Conservation (phyloP, 2,113 vertebrate species). For the Pygoscelis adeliae region DNA sequence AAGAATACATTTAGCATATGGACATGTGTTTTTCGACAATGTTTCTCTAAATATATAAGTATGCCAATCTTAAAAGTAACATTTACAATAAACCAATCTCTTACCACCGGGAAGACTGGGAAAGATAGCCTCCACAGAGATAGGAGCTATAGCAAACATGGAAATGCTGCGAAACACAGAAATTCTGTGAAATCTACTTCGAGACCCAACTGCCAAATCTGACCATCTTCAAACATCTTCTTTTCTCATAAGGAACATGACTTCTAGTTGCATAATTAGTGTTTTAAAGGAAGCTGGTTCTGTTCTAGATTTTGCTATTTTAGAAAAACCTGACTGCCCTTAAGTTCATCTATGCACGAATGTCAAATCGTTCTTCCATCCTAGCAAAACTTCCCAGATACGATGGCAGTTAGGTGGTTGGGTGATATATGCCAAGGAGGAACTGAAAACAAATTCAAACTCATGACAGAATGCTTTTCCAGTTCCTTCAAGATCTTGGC, state of each 20-base stretch:
- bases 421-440: background rate
- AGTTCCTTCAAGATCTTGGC: background rate
- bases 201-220: background rate
- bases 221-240: background rate
- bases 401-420: rapidly evolving
- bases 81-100: background rate
- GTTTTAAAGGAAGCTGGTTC: background rate
- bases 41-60: background rate
- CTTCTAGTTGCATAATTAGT: background rate
- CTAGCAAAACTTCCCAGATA: background rate
- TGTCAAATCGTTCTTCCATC: background rate
- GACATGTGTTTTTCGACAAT: background rate
- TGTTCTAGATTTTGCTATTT: background rate
- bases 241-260: background rate
- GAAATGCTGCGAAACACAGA: background rate
- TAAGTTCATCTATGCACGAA: background rate
- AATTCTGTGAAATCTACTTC: background rate
- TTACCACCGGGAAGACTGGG: background rate
- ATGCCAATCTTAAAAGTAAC: background rate
- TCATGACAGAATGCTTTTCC: background rate
- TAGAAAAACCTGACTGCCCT: background rate
- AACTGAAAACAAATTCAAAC: background rate
- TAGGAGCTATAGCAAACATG: background rate
- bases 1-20: background rate
- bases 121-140: background rate